phyloP scores from a whole-genome alignment of 2,113 vertebrate species.

The Chaenogobius annularis region DNA sequence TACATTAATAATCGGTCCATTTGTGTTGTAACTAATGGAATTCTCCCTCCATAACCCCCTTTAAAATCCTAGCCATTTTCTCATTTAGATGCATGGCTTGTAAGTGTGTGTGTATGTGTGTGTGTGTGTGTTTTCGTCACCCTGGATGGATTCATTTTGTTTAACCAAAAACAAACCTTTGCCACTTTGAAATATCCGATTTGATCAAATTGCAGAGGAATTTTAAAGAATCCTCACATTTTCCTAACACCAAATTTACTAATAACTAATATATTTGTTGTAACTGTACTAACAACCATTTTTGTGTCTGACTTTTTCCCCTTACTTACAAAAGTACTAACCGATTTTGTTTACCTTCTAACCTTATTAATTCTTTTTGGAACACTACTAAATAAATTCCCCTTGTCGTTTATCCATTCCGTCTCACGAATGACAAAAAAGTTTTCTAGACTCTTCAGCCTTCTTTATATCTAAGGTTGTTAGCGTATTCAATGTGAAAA shows the following conservation, averaged over 20 bases:
- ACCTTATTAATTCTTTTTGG: slow-evolving; percentile 59
- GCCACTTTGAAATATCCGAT: slow-evolving; percentile 69
- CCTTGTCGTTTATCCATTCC: slow-evolving; percentile 15
- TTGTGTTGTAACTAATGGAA: slow-evolving; percentile 52
- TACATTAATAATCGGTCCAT: slow-evolving; percentile 32
- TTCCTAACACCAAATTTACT: slow-evolving; percentile 70
- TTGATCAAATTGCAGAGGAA: slow-evolving; percentile 74
- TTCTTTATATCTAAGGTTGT: slow-evolving; percentile 17
- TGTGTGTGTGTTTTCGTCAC: slow-evolving; percentile 42
- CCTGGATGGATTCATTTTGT: slow-evolving; percentile 74
- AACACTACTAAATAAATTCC: slow-evolving; percentile 11
- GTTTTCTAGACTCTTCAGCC: not conserved
- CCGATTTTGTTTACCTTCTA: slow-evolving; percentile 73
- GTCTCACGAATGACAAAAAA: slow-evolving; percentile 11
- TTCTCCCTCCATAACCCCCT: slow-evolving; percentile 1
- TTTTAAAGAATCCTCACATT: slow-evolving; percentile 68
- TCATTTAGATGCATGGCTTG: slow-evolving; percentile 72
- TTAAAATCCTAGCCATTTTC: slow-evolving; percentile 19
- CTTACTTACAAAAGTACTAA: slow-evolving; percentile 84
- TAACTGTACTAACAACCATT: slow-evolving; percentile 87
- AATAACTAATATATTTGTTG: slow-evolving; percentile 76
- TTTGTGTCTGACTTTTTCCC: slow-evolving; percentile 82
- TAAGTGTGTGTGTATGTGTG: slow-evolving; percentile 51
- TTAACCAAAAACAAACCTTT: slow-evolving; percentile 67
- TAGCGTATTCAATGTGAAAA: slow-evolving; percentile 24